These are phyloP conservation scores for Carettochelys insculpta DNA, from an alignment of 2,113 vertebrate species.

Conservation along the genomic window DNA sequence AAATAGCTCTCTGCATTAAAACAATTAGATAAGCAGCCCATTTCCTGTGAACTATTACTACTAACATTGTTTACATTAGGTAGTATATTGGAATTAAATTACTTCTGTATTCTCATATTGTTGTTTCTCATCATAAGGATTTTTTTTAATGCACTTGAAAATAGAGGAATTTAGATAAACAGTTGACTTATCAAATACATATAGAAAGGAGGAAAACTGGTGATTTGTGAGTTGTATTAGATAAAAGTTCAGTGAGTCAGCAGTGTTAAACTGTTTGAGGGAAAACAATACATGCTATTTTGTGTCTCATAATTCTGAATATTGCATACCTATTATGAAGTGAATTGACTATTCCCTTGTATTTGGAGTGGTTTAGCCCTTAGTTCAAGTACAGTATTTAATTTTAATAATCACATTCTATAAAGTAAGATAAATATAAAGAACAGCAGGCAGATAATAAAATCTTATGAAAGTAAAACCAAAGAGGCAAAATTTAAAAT, in stretches of 20 bases:
- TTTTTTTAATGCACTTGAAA: neutral
- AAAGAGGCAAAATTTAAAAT: neutral
- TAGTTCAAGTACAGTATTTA: neutral
- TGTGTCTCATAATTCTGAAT: neutral
- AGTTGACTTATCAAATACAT: neutral
- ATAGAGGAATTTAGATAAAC: neutral
- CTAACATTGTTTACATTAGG: neutral
- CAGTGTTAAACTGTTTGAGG: neutral
- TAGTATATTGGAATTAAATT: neutral
- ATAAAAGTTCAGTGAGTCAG: neutral
- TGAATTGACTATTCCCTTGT: neutral
- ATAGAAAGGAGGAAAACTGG: neutral
- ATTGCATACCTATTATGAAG: no score
- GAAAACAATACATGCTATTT: neutral
- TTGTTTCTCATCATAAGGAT: neutral
- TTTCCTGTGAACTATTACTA: slow-evolving; percentile 27
- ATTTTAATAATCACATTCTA: neutral
- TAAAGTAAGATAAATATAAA: neutral
- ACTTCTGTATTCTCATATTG: slow-evolving; percentile 7
- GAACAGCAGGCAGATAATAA: neutral
- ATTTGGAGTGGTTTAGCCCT: neutral
- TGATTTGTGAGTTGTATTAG: neutral
- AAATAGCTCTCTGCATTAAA: neutral
- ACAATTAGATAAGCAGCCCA: slow-evolving; percentile 40
- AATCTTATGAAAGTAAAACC: neutral